Evolutionary conservation across 64 coral and sea anemone species (phyloP).

Genomic region (Dendronephthya gigantea): DNA sequence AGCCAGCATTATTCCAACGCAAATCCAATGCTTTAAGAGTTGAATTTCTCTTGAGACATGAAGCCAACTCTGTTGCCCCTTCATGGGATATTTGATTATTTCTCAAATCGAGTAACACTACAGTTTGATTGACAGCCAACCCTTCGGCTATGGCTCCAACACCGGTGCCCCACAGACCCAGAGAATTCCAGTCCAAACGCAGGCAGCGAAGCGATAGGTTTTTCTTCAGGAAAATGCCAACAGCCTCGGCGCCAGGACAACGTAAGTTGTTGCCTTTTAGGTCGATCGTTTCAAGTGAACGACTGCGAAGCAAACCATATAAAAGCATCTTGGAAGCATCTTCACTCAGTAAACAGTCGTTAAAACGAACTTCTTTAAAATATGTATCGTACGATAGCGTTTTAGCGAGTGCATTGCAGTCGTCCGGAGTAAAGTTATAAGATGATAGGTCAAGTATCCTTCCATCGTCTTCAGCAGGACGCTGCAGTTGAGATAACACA

Average conservation of each 20-base stretch:
- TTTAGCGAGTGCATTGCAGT: constrained; percentile 69
- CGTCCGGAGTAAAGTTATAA: constrained; percentile 77
- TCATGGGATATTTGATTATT: constrained; percentile 98
- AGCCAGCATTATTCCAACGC: constrained; percentile 86
- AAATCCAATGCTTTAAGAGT: constrained; percentile 68
- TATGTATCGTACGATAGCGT: constrained; percentile 54
- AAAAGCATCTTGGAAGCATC: constrained; percentile 84
- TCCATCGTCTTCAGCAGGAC: background rate
- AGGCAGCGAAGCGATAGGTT: constrained; percentile 60
- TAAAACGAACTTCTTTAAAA: constrained; percentile 71
- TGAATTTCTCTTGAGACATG: constrained; percentile 60
- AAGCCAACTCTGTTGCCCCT: constrained; percentile 64
- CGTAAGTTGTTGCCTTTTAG: constrained; percentile 97
- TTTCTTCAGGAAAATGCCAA: constrained; percentile 80
- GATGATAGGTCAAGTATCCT: constrained; percentile 67
- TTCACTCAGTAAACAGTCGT: constrained; percentile 92
- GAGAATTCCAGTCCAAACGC: constrained; percentile 85
- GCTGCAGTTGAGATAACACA: background rate
- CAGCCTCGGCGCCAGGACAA: constrained; percentile 63
- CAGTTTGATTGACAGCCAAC: constrained; percentile 68
- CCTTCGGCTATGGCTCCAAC: constrained; percentile 71
- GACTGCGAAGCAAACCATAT: constrained; percentile 64
- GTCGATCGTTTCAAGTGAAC: constrained; percentile 57
- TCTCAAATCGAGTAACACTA: constrained; percentile 81
- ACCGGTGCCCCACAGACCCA: constrained; percentile 89